These are phyloP conservation scores for Abrostola triplasia DNA, from an alignment of 2,888 invertebrate species.

Conservation along the genomic window DNA sequence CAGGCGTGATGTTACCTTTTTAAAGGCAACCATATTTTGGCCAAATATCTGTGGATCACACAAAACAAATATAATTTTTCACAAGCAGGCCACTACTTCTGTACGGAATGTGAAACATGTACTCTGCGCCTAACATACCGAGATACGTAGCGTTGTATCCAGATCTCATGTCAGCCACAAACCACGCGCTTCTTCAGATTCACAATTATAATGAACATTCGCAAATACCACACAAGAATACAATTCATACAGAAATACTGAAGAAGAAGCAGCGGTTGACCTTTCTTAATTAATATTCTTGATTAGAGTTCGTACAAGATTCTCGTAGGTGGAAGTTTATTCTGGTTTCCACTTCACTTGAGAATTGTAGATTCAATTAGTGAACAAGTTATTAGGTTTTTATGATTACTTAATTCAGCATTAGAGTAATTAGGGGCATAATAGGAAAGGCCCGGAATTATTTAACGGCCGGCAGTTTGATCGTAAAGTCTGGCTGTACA, in stretches of 20 bases:
- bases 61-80: too few species aligned
- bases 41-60: too few species aligned
- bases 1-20: too few species aligned
- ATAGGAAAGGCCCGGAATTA: constrained; percentile 25
- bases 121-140: too few species aligned
- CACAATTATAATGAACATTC: too few species aligned
- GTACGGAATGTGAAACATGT: too few species aligned
- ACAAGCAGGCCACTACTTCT: too few species aligned
- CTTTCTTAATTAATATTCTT: constrained; percentile 27
- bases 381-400: constrained; percentile 29
- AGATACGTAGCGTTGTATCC: too few species aligned
- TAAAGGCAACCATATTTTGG: too few species aligned
- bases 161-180: too few species aligned
- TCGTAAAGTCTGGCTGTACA: constrained; percentile 1
- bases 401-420: constrained; percentile 40
- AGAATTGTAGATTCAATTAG: constrained; percentile 30
- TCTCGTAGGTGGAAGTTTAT: constrained; percentile 4
- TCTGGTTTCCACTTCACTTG: constrained; percentile 17
- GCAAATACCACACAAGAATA: not conserved
- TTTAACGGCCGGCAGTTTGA: constrained; percentile 14
- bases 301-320: constrained; percentile 2
- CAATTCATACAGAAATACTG: constrained; percentile 6
- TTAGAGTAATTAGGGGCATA: constrained; percentile 34
- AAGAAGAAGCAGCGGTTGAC: constrained; percentile 18
- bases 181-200: too few species aligned